Percentiles rank a stretch among this genome's conserved stretches.
Conservation (phyloP, 2,888 invertebrate species). For the Amphipyra tragopoginis region DNA sequence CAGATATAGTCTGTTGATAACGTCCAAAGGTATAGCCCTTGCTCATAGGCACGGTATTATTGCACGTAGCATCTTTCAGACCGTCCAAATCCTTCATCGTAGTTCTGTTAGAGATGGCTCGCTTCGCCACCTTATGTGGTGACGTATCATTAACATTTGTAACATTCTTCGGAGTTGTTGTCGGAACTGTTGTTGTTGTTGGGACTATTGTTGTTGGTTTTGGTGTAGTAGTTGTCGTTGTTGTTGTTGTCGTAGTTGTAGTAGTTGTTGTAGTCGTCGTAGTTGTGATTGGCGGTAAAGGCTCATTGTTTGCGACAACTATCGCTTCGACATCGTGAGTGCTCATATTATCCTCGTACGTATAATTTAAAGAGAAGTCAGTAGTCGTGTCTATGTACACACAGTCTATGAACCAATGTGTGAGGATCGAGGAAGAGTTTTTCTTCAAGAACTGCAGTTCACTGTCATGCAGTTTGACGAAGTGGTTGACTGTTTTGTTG, state of each 20-base stretch:
- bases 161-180: constrained; percentile 42
- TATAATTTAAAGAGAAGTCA: constrained; percentile 90
- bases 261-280: constrained; percentile 72
- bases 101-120: constrained; percentile 67
- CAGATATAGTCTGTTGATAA: constrained; percentile 91
- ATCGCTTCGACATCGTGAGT: constrained; percentile 92
- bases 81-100: constrained; percentile 64
- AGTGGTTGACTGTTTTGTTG: constrained; percentile 89
- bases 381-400: constrained; percentile 91
- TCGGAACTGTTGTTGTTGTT: constrained; percentile 44
- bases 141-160: constrained; percentile 36
- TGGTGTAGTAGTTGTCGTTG: constrained; percentile 61
- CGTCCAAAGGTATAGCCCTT: constrained; percentile 93
- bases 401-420: constrained; percentile 96
- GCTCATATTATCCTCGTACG: constrained; percentile 91
- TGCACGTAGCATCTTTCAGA: constrained; percentile 66
- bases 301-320: constrained; percentile 92
- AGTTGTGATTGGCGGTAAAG: constrained; percentile 85
- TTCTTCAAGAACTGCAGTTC: constrained; percentile 90
- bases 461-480: constrained; percentile 89
- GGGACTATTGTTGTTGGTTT: constrained; percentile 58
- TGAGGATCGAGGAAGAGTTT: constrained; percentile 87
- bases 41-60: constrained; percentile 91
- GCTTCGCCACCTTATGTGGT: constrained; percentile 67
- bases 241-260: constrained; percentile 55